Evolutionary conservation across 2,797 vertebrate species (phyloP), one percentile per base, ranked within the genome.

Genomic region (Synanceia verrucosa): DNA sequence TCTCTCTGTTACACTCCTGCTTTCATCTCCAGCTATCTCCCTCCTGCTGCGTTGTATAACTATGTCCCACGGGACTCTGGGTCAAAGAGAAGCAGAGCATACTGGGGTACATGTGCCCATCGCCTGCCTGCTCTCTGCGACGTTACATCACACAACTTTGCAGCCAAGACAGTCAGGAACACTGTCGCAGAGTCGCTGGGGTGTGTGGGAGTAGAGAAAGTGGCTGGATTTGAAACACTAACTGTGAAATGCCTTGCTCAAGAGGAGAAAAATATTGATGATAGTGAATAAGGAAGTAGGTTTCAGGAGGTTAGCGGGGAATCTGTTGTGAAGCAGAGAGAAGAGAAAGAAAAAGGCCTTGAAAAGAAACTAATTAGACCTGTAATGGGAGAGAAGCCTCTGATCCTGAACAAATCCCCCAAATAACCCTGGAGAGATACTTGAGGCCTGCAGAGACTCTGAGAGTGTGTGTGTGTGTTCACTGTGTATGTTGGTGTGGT

Each of bases 351-450:
- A 57, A 48, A 64, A 62, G 70, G 58, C 69, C 72, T 83, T 73
- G 78, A 83, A 78, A 86, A 81, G 63, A 83, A 84, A 76, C 78
- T 86, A 86, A 91, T 92, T 88, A 88, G 67, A 90, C 63, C 77
- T 79, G 75, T 87, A 86, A 85, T 78, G 67, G 74, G 58, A 87
- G 82, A 82, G 74, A 86, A 85, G 79, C 70, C 72, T 87, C 81
- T 86, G 86, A 88, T 90, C 84, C 82, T 78, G 81, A 88, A 89
- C 79, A 90, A 90, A 87, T 88, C 87, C 84, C 66, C 70, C 50
- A 64, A 68, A 81, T 66, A 82, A 87, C 81, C 80, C 82, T 51
- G 19, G 77, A 92, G 83, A 87, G 61, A 75, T 70, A 65, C 63
- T 77, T 69, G 61, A 65, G 61, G 61, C 47, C 86, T 79, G 46